Evolutionary conservation across 2,797 vertebrate species (phyloP), one percentile per base, ranked within the genome.

Genomic region (Cyprinodon diabolis): DNA sequence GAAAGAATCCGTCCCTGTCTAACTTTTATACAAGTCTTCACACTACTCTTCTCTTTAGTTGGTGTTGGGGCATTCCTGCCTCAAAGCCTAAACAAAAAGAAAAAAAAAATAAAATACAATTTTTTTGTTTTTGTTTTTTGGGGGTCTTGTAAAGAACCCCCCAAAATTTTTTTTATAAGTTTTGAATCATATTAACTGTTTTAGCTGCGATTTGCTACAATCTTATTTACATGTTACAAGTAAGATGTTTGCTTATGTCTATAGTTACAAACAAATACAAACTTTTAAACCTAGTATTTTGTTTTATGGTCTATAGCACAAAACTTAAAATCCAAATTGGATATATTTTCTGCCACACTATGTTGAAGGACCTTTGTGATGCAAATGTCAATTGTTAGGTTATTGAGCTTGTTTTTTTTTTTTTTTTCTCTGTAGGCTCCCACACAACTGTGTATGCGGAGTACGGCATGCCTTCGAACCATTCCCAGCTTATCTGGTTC

Each of bases 401-500:
- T 21, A n/a, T 15, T 66, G 17, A 4, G n/a, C 21, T 65, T 30
- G 1, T 43, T 81, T 0, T 81, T 4, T 69, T 80, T 12, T 85
- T 49, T 89, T 79, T 43, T 30, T 30, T 30, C 30, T 81, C 70
- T 76, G 35, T 92, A 99, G 98, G 96, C 78, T 90, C 95, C 79
- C 98, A 98, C 83, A 70, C 89, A 69, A 89, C 90, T n/a, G 91
- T 98, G 89, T 93, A 93, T 84, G 96, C 96, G 83, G 97, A 98
- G 85, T 99, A 99, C 88, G 98, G 97, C 84, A 98, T 99, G 96
- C 98, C 98, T 4, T 99, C 98, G 89, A 98, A 95, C 91, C 98
- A 99, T 87, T 96, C 98, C 83, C 98, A 99, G 84, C 97, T 99
- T 74, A 98, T 98, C 92, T 99, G 98, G 98, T 99, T 99, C 95